These are phyloP conservation scores for Apteryx mantelli DNA, from an alignment of 2,113 vertebrate species.

Conservation along the genomic window DNA sequence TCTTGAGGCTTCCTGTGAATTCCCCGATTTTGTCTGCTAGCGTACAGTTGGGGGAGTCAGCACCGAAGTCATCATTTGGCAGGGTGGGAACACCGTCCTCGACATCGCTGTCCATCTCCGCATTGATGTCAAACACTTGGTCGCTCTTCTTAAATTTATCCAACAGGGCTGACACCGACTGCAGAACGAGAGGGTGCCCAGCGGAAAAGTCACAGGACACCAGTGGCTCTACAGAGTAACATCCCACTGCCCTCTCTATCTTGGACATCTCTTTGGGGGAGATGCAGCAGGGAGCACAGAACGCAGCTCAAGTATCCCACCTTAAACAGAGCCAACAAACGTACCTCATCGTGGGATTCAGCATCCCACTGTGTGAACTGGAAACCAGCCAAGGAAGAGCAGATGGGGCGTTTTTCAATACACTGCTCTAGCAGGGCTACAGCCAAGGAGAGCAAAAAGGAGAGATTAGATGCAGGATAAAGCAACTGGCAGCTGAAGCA, in stretches of 20 bases:
- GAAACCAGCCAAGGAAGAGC: conserved; percentile 90
- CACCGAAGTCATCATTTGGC: conserved; percentile 77
- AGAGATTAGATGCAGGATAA: neutral
- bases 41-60: conserved; percentile 70
- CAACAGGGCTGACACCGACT: conserved; percentile 88
- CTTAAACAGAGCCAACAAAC: neutral
- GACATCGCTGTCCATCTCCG: conserved; percentile 46
- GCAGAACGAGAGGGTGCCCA: neutral
- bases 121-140: conserved; percentile 86
- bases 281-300: neutral
- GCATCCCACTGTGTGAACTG: conserved; percentile 87
- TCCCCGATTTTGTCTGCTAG: conserved; percentile 27
- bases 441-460: neutral
- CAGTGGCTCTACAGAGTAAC: accelerated
- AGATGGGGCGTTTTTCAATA: conserved; percentile 83
- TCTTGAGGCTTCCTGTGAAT: conserved; percentile 44
- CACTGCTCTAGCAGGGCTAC: conserved; percentile 80
- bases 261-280: neutral
- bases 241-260: accelerated
- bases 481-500: neutral
- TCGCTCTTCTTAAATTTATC: conserved; percentile 89
- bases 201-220: neutral
- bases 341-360: conserved; percentile 84
- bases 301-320: neutral
- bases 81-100: conserved; percentile 63